Evolutionary conservation across 2,888 invertebrate genomes (phyloP), one percentile per base, ranked within the genome.

Genomic region (Drosophila borealis): DNA sequence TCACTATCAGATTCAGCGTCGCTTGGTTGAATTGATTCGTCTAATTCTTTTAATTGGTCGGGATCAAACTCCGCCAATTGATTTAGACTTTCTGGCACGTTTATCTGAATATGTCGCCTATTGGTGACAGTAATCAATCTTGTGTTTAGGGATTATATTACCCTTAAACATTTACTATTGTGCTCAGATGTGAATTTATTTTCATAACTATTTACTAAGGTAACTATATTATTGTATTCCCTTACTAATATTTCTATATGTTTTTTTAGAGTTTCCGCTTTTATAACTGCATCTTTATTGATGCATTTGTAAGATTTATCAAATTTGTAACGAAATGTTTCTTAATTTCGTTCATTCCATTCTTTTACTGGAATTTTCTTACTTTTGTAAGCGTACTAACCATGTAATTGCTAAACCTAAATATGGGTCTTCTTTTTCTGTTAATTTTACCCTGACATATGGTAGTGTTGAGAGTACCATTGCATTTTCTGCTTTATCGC

Each of bases 281-380:
- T 54, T 54, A 54, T 34, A 13, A 44, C 54, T 54, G 54, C 54
- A 54, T 54, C 42, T 42, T 33, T 42, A 53, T 54, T 54, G 13
- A 44, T 42, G 34, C 42, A 42, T 54, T 54, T 42, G n/a, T 54
- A 54, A 14, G 42, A 42, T 33, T 34, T 54, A 53, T 48, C 36
- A 17, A 48, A 48, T 48, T 48, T 49, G 34, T 49, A 17, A 19
- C 48, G 48, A 49, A 49, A 41, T 53, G 25, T 4, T 42, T 41
- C 53, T 9, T 14, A 41, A 41, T 29, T 29, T 45, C 45, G 45
- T 45, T 45, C 21, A 45, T 45, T 25, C 19, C 19, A 45, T 45
- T 25, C 19, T 21, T 41, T 41, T 14, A 41, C 5, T 41, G 6
- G 39, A 41, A 14, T 41, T 41, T 41, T 14, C 14, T 41, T 14